A percentile compares a stretch with the other conserved stretches of the same genome.
Evolutionary conservation across 92 coral and sea anemone species (phyloP).

Genomic region (Phenganax stokvisi): DNA sequence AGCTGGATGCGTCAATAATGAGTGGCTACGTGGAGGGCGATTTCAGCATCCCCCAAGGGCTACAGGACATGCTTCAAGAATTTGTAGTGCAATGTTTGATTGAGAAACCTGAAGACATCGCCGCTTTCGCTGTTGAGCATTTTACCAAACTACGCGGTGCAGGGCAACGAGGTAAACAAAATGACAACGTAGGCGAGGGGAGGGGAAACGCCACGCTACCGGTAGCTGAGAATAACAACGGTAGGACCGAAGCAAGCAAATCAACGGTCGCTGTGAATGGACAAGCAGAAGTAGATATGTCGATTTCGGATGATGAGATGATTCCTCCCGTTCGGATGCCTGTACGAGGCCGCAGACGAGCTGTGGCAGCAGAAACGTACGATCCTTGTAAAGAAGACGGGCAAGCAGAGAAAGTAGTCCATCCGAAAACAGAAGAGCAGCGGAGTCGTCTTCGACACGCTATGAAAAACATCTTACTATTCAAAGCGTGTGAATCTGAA

Average conservation of each 20-base stretch:
- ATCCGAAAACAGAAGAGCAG: slow-evolving; percentile 88
- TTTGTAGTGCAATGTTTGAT: slow-evolving; percentile 94
- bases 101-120: slow-evolving; percentile 89
- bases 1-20: slow-evolving; percentile 30
- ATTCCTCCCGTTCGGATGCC: slow-evolving; percentile 76
- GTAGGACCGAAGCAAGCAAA: slow-evolving; percentile 10
- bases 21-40: slow-evolving; percentile 20
- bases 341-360: slow-evolving; percentile 71
- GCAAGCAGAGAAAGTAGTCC: slow-evolving; percentile 59
- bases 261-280: slow-evolving; percentile 42
- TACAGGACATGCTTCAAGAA: slow-evolving; percentile 80
- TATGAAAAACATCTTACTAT: slow-evolving; percentile 73
- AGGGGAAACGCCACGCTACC: slow-evolving; percentile 11
- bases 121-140: slow-evolving; percentile 95
- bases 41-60: slow-evolving; percentile 67
- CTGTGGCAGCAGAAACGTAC: slow-evolving; percentile 95
- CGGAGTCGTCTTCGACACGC: slow-evolving; percentile 69
- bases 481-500: slow-evolving; percentile 85
- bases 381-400: slow-evolving; percentile 72
- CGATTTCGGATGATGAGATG: slow-evolving; percentile 54
- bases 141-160: slow-evolving; percentile 60
- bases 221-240: not conserved
- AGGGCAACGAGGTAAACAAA: slow-evolving; percentile 59
- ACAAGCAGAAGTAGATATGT: slow-evolving; percentile 27
- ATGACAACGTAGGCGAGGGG: slow-evolving; percentile 1